These are phyloP conservation scores for Python bivittatus DNA, from an alignment of 2,113 vertebrate species.

Conservation along the genomic window DNA sequence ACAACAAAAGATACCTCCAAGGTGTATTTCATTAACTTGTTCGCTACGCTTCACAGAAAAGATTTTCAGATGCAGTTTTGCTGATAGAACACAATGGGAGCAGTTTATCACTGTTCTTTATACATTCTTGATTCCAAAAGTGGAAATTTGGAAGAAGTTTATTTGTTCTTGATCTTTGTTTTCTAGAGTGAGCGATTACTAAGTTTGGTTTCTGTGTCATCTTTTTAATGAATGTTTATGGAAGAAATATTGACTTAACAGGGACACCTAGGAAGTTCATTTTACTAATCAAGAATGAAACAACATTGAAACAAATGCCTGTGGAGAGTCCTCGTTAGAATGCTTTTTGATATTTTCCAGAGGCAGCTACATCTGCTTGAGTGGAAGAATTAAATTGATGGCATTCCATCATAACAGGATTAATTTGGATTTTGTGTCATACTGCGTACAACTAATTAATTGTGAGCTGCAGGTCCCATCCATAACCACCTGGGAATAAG, in stretches of 20 bases:
- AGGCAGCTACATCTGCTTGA: background rate
- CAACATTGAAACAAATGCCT: background rate
- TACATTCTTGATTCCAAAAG: background rate
- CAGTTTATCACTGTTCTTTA: conserved; percentile 11
- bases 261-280: background rate
- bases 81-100: conserved; percentile 14
- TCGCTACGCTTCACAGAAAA: background rate
- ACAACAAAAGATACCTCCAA: background rate
- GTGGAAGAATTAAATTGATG: conserved; percentile 37
- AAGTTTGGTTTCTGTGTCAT: conserved; percentile 1
- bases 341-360: conserved; percentile 27
- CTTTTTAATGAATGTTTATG: conserved; percentile 7
- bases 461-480: background rate
- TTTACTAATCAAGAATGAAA: conserved; percentile 20
- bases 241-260: background rate
- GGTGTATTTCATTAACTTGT: conserved; percentile 3
- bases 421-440: background rate
- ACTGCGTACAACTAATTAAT: background rate
- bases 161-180: conserved; percentile 19
- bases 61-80: conserved; percentile 23
- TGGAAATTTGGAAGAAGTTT: background rate
- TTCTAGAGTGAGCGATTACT: conserved; percentile 7
- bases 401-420: background rate
- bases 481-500: background rate
- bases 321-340: conserved; percentile 30